Conservation (phyloP, 2,113 vertebrate genomes). For the Tamias sibiricus region DNA sequence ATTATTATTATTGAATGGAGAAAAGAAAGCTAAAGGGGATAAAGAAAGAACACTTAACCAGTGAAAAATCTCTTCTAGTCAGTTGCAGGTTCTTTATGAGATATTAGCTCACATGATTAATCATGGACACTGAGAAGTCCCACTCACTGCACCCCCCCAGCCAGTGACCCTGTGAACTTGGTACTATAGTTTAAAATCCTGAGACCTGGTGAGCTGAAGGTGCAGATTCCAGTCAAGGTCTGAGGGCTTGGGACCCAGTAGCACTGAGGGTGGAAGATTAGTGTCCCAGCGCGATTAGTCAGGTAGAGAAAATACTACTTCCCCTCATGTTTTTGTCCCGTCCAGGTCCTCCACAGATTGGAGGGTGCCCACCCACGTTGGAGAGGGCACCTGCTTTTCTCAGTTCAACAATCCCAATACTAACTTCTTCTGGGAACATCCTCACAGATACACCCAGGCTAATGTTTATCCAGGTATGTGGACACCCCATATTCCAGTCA, state of each 20-base stretch:
- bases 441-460: neutral
- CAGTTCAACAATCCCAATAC: neutral
- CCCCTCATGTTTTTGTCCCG: neutral
- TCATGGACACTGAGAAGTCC: neutral
- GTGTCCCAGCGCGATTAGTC: neutral
- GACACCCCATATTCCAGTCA: fast-evolving
- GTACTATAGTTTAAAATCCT: neutral
- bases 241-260: neutral
- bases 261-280: neutral
- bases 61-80: neutral
- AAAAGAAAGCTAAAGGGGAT: neutral
- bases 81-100: neutral
- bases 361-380: no score
- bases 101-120: neutral
- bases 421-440: neutral
- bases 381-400: neutral
- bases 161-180: neutral
- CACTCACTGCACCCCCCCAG: neutral
- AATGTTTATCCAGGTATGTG: neutral
- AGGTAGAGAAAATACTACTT: neutral
- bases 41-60: neutral
- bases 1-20: neutral
- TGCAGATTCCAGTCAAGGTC: neutral
- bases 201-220: neutral
- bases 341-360: neutral